Base-by-base conservation (phyloP, 2,113 vertebrate genomes). In the Prietella phreatophila region DNA sequence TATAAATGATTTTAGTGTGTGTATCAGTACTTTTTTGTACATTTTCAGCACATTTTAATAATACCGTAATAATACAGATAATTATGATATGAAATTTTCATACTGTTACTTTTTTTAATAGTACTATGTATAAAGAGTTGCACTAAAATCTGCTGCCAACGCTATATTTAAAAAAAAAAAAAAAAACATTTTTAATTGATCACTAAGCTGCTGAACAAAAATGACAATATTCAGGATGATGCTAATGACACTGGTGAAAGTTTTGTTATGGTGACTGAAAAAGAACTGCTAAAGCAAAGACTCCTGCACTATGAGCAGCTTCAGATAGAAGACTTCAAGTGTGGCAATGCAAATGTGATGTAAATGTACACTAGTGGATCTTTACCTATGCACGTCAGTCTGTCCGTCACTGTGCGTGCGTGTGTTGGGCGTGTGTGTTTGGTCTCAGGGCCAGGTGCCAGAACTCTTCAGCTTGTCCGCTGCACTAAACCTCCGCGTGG, bases 381-480 rank as follows among this genome's bases (percentile, higher is more conserved):
- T 36, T 60, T 87, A 91, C 84, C 85, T 88, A 86, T 88, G 81
- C 82, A 88, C 87, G 89, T 87, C 87, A 6, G 20, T 83, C 85
- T 87, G 58, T 88, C 79, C 36, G 39, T 10, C 69, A 83, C 27
- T 75, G 61, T 87, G 86, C 89, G 8, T 85, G 8, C 89, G 8
- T 85, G 8, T 67, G 82, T 87, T 80, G 8, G 55, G 50, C 88
- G 36, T 67, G 82, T 39, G 81, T 82, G 71, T 71, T 82, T 83
- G 88, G 14, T 76, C 90, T 92, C 92, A 92, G 93, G 91, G 93
- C 93, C 92, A 91, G 92, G 92, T 95, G 91, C 94, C 83, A 83
- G 93, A 92, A 91, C 86, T 93, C 92, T 94, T 94, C 93, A 91
- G 92, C 91, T 93, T 92, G 92, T 92, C 92, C 81, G 85, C 92